Evolutionary conservation across 1,140 invertebrate genomes (phyloP).

Genomic region (Reticulitermes speratus): DNA sequence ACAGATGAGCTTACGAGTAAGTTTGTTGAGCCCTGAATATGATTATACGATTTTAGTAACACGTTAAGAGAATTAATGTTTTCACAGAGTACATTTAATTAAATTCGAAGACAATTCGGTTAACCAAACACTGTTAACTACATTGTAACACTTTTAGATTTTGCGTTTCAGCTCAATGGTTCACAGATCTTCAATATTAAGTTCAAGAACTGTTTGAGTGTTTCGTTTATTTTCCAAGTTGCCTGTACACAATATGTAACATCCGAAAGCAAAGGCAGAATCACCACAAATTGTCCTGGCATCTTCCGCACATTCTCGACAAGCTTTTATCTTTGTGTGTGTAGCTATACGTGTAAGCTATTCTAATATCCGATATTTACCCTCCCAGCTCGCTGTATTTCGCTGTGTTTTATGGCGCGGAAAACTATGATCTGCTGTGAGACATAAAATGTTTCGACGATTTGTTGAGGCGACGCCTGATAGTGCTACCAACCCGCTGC

Average conservation of each 20-base stretch:
- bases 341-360: background rate
- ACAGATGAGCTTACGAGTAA: no score
- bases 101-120: no score
- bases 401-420: background rate
- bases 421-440: background rate
- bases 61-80: no score
- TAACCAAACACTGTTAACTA: no score
- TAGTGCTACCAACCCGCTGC: background rate
- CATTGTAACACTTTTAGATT: no score
- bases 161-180: no score
- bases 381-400: background rate
- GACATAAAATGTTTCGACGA: conserved; percentile 1
- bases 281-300: conserved; percentile 6
- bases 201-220: no score
- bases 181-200: no score
- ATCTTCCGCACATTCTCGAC: background rate
- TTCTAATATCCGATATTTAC: background rate
- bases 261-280: background rate
- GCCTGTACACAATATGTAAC: background rate
- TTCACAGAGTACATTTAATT: no score
- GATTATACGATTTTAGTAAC: no score
- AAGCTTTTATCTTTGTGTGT: background rate
- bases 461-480: conserved; percentile 1
- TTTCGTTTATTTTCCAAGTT: background rate
- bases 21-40: no score